Base-by-base conservation (phyloP, 2,888 invertebrate genomes). In the Lasioglossum lativentre region DNA sequence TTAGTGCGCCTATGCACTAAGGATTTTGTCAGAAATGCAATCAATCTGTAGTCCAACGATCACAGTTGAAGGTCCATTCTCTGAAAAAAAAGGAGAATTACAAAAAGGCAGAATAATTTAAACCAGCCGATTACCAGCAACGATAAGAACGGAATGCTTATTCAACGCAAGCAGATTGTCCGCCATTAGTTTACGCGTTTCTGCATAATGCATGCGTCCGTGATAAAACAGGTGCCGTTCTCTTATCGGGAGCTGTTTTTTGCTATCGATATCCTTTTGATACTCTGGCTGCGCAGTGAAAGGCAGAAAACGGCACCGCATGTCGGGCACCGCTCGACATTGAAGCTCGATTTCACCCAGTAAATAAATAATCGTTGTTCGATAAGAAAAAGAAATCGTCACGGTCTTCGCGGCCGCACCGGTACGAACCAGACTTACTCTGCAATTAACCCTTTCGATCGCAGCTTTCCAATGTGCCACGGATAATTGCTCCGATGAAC, bases 401-500 rank as follows among this genome's bases (percentile, higher is more conserved):
- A 75, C 66, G 78, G 78, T 83, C 23, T 30, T 66, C 34, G 30
- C 70, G 12, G 27, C 74, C 47, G 30, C 23, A 72, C 42, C 34
- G 5, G 45, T 63, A 38, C 38, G 45, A 4, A 45, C 27, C 52
- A 27, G 38, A 47, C 8, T 52, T 19, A 47, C 68, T 56, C n/a
- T 71, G n/a, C 12, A 59, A 77, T 83, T 83, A 38, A 83, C 82
- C 42, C 52, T 59, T 56, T 82, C 82, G 42, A 83, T 75, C 83
- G 27, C 27, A 56, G 2, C 10, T 77, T 68, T 56, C 45, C 45
- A 82, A 68, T 30, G 80, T 66, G 23, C 66, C 34, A 45, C 27
- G 30, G n/a, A 42, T 56, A 45, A 82, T 73, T 45, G 76, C 14
- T 10, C 23, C 70, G 47, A 75, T 63, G 16, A 47, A 30, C 34